Percentiles rank a stretch among this genome's conserved stretches.
Conservation (phyloP, 2,888 invertebrate genomes). For the Cataglyphis altisquamis region DNA sequence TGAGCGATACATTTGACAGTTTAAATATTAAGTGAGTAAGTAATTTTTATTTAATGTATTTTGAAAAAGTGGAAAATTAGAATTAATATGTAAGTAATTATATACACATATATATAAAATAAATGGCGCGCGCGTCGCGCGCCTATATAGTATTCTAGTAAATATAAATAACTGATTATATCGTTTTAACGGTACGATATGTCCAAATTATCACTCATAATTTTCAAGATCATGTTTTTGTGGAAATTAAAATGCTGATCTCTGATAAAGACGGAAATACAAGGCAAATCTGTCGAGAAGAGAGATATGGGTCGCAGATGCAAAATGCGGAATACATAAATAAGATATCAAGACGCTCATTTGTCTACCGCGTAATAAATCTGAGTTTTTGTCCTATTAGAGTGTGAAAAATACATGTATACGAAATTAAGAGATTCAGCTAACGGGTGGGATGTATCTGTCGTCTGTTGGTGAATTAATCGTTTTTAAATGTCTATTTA, state of each 20-base stretch:
- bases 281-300: slow-evolving; percentile 25
- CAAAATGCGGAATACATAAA: background rate
- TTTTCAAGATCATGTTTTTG: slow-evolving; percentile 12
- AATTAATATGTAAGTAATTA: too few relatives aligned
- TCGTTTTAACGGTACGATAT: slow-evolving; percentile 59
- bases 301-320: background rate
- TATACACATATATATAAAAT: too few relatives aligned
- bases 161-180: slow-evolving; percentile 28
- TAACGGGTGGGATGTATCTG: slow-evolving; percentile 18
- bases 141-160: too few relatives aligned
- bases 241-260: slow-evolving; percentile 37
- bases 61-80: too few relatives aligned
- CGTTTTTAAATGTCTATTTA: slow-evolving; percentile 18
- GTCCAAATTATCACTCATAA: slow-evolving; percentile 37
- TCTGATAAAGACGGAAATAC: slow-evolving; percentile 41
- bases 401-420: slow-evolving; percentile 34
- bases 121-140: too few relatives aligned
- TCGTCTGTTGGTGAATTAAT: slow-evolving; percentile 34
- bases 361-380: slow-evolving; percentile 52
- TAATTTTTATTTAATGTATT: too few relatives aligned
- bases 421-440: slow-evolving; percentile 41
- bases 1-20: too few relatives aligned
- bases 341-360: slow-evolving; percentile 56
- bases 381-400: slow-evolving; percentile 17
- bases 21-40: too few relatives aligned